Base-by-base conservation (phyloP, 2,797 vertebrate species). In the Acanthurus leucopareius region DNA sequence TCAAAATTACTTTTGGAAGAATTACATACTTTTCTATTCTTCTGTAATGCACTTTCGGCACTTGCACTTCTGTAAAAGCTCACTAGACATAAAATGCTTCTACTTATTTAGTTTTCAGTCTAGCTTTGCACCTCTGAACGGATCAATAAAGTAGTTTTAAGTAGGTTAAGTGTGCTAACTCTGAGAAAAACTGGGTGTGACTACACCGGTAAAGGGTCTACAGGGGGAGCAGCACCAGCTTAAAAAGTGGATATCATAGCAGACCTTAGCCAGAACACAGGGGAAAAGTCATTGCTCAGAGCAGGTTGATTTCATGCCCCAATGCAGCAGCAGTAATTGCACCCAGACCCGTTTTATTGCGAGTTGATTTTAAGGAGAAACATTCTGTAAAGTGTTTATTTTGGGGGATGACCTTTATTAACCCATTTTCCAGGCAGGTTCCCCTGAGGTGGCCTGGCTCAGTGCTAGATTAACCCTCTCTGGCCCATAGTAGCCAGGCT, bases 311-410 rank as follows among this genome's bases (percentile, higher is more conserved):
- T 97, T 98, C 97, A 98, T 95, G 96, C 97, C 97, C 96, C 97
- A 96, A 94, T 97, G 96, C 96, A 92, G 93, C 93, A 84, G 94
- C 93, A 91, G 95, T 99, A 98, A 98, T 98, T 98, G 97, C 97
- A 97, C 97, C 97, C 97, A 97, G 97, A 95, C 96, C 95, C 13
- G 35, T 97, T 98, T 97, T 97, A 97, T 97, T 97, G 95, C 96
- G 86, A 96, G 96, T 97, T 97, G 96, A 97, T 99, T 99, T 99
- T 98, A 96, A 96, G 95, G 95, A 94, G 96, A 97, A 97, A 97
- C 96, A 96, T 97, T 97, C 95, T 96, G 96, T 97, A 97, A 97
- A 97, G 96, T 97, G 97, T 98, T 99, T 99, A 97, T 97, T 98
- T 99, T 95, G 96, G 96, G 96, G 91, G 91, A 93, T 96, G 97